A percentile compares a stretch with the other conserved stretches of the same genome.
Conservation (phyloP, 2,113 vertebrate genomes). For the Willisornis vidua region DNA sequence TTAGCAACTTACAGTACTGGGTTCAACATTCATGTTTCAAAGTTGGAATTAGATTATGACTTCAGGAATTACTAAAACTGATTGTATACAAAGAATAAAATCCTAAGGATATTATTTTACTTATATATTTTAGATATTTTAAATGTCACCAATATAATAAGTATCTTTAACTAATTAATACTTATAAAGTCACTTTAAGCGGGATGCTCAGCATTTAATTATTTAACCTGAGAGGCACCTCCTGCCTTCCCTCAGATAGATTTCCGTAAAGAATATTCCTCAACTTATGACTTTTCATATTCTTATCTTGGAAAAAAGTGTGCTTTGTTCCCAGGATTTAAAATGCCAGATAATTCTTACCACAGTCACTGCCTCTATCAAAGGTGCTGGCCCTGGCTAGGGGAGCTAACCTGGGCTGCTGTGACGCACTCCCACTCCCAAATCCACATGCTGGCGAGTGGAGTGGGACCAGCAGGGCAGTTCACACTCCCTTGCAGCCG, state of each 20-base stretch:
- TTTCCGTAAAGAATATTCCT: neutral
- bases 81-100: neutral
- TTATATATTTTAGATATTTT: neutral
- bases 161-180: neutral
- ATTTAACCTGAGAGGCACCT: neutral
- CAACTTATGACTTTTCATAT: neutral
- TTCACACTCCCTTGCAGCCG: accelerated
- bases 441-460: neutral
- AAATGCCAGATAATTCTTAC: neutral
- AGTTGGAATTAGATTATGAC: neutral
- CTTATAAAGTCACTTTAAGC: neutral
- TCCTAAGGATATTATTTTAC: neutral
- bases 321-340: neutral
- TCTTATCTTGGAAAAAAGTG: neutral
- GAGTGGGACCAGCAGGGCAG: neutral
- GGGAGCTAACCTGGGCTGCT: neutral
- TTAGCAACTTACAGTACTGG: neutral
- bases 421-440: neutral
- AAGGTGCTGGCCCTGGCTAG: neutral
- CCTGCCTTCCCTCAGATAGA: neutral
- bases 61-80: neutral
- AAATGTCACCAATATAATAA: neutral
- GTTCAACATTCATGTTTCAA: neutral
- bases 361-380: neutral
- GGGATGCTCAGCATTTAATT: neutral